Percentiles rank a stretch among this genome's conserved stretches.
Conservation (phyloP, 2,797 vertebrate genomes). For the Potorous gilbertii region DNA sequence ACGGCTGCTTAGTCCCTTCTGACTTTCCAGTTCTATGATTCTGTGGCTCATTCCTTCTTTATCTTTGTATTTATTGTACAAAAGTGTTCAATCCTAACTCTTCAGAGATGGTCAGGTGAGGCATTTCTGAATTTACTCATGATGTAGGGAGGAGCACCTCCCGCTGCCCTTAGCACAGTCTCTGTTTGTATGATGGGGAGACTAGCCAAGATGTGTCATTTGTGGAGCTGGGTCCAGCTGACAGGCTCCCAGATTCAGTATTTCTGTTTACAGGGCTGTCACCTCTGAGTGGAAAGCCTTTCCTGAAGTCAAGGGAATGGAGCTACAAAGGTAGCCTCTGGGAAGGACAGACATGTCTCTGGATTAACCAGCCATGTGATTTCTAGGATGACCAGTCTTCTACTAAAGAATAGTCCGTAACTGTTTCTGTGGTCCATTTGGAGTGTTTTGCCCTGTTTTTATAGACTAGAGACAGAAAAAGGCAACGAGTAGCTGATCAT, state of each 20-base stretch:
- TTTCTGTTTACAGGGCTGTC: constrained; percentile 60
- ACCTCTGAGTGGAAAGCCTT: constrained; percentile 54
- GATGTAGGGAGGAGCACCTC: not conserved
- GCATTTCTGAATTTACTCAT: not conserved
- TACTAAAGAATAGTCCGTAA: not conserved
- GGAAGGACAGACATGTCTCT: constrained; percentile 36
- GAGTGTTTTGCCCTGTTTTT: not conserved
- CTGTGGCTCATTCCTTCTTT: not conserved
- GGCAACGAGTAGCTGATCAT: not conserved
- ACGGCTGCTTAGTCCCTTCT: not conserved
- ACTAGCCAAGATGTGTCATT: constrained; percentile 4
- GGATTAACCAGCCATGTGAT: constrained; percentile 59
- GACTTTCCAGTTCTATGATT: not conserved
- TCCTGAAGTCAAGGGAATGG: constrained; percentile 13
- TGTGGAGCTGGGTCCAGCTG: constrained; percentile 23
- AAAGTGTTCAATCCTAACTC: not conserved
- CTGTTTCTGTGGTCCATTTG: not conserved
- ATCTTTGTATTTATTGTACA: not conserved
- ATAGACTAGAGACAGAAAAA: not conserved
- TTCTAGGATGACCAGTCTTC: constrained; percentile 47
- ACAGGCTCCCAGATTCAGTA: constrained; percentile 7
- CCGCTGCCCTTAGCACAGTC: not conserved
- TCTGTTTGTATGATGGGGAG: not conserved
- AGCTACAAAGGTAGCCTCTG: constrained; percentile 54
- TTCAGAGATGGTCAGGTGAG: not conserved